Base-by-base conservation (phyloP, 2,113 vertebrate species). In the Carassius carassius region DNA sequence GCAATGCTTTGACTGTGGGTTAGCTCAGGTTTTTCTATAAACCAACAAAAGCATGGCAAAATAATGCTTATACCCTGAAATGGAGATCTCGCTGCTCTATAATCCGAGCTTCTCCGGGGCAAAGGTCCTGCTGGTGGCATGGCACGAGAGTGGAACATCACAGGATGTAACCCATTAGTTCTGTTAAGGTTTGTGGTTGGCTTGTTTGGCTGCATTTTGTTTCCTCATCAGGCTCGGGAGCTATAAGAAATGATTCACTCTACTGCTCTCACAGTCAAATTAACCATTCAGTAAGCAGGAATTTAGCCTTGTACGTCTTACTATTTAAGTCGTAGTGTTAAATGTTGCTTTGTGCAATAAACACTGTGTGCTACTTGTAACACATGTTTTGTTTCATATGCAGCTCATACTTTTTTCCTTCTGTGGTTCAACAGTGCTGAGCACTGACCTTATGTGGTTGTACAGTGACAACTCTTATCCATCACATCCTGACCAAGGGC, bases 391-490 rank as follows among this genome's bases (percentile, higher is more conserved):
- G 72, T 25, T 49, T 49, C 5, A 13, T 3, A 17, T 54, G 13
- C 23, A 51, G 14, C 23, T 29, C 7, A 1, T 3, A 51, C 25
- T 32, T 67, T 65, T 29, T 63, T 16, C 1, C 25, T 29, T 32
- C 25, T 16, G 23, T 16, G 62, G 62, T 65, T 65, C 72, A 29
- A 13, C 81, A 58, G 67, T 60, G 67, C 29, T 37, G 21, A 73
- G 51, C 37, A 23, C 14, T 29, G 12, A 47, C 60, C 37, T 37
- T 37, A 82, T n/a, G 67, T 73, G 51, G n/a, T 32, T 73, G 8
- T 21, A 44, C 10, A 6, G 67, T 58, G 16, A 60, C 51, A 47
- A 73, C 70, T 73, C 70, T 82, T 69, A 58, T 82, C 32, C 67
- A 5, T 73, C 67, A 44, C 65, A 51, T 56, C 65, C 67, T 58